phyloP scores from a whole-genome alignment of 2,888 invertebrate genomes.

The Eudemis profundana region DNA sequence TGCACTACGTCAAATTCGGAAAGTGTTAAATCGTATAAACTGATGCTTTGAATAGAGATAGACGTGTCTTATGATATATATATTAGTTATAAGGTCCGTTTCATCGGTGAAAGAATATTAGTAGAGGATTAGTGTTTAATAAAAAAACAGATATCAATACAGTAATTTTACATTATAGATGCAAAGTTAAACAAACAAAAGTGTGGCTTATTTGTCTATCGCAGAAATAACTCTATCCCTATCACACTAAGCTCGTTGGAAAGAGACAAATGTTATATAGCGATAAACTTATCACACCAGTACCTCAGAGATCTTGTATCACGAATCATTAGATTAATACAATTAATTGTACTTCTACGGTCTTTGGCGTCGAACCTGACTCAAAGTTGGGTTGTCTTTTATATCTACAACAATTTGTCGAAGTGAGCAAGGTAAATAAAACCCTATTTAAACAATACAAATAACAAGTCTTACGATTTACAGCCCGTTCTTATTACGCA shows the following conservation, averaged over 20 bases:
- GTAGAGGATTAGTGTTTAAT: no score
- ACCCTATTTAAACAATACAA: conserved; percentile 51
- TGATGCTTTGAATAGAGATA: background rate
- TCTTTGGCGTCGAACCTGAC: conserved; percentile 79
- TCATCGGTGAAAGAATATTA: background rate
- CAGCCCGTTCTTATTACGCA: conserved; percentile 64
- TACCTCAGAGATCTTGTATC: conserved; percentile 39
- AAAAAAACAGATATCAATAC: no score
- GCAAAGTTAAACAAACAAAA: background rate
- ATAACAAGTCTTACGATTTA: conserved; percentile 74
- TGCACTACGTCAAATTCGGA: no score
- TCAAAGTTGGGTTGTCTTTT: conserved; percentile 50
- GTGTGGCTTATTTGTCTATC: background rate
- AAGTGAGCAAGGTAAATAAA: conserved; percentile 51
- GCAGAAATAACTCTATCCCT: background rate
- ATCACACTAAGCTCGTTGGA: background rate
- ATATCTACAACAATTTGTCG: conserved; percentile 47
- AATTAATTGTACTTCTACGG: conserved; percentile 60
- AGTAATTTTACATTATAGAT: background rate
- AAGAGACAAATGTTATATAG: background rate
- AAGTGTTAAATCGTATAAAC: background rate
- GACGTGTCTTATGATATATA: background rate
- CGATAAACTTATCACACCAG: conserved; percentile 19
- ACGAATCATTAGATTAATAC: conserved; percentile 34
- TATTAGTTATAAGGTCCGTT: no score